Base-by-base conservation (phyloP, 2,113 vertebrate genomes). In the Nettapus auritus region DNA sequence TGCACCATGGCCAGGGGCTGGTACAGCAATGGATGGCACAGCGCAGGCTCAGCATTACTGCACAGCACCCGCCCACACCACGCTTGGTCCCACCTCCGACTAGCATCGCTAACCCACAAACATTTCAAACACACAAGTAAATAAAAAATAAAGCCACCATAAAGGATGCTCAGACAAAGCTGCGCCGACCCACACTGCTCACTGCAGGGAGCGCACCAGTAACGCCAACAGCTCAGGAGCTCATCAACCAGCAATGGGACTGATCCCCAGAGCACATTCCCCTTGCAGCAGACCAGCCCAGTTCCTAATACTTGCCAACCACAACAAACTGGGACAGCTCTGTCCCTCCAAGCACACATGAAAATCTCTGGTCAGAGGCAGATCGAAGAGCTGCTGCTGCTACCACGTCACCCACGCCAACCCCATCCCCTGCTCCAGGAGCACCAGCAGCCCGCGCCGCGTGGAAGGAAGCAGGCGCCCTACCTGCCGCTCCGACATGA, bases 401-500 rank as follows among this genome's bases (percentile, higher is more conserved):
- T 1, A 11, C 6, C 40, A 44, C 57, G 1, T 10, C 50, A 8
- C 31, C 46, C 46, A 48, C 20, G 5, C 46, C 20, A 22, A 48
- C 46, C 46, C 20, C 46, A 21, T 22, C 20, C 46, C 46, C 46
- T 48, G 69, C 68, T 29, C 38, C 2, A 0, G 0, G 16, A 1
- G 38, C 50, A n/a, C 76, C 48, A 21, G 3, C 36, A 5, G 4
- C 55, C 2, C 20, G 0, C 7, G 9, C 42, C 64, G 2, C 9
- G 2, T 0, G 15, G 69, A 19, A 63, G 11, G 77, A 59, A 70
- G 36, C 8, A 2, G 7, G 9, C 1, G 0, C 2, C 48, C 97
- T 97, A 99, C 99, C 99, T 99, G 99, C 93, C 98, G 98, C 96
- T 99, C 99, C 0, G 99, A 99, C 99, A 99, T 99, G 88, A 99